Conservation (phyloP, 2,888 invertebrate species). For the Enoplolaimus lenunculus region DNA sequence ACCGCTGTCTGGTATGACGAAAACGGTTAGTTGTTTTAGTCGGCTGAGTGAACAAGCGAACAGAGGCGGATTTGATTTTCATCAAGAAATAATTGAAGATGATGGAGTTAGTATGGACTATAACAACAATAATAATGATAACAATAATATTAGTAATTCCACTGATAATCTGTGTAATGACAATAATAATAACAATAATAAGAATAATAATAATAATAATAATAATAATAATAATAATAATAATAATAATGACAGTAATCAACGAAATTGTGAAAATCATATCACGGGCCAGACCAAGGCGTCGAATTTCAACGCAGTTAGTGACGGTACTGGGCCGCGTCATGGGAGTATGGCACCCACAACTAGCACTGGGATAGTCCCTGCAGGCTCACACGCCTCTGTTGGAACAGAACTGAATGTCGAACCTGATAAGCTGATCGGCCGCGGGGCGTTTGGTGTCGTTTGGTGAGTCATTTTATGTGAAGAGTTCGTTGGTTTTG, state of each 20-base stretch:
- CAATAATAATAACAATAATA: background rate
- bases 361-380: too few species aligned
- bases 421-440: conserved; percentile 86
- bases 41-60: too few species aligned
- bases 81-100: background rate
- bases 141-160: background rate
- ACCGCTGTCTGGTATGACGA: background rate
- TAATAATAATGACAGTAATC: background rate
- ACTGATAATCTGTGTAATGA: background rate
- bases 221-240: background rate
- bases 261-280: too few species aligned
- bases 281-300: background rate
- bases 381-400: background rate
- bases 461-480: conserved; percentile 70
- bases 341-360: too few species aligned
- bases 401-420: background rate
- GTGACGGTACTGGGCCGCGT: background rate
- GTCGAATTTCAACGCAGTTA: background rate
- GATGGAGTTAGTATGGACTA: background rate
- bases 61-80: background rate
- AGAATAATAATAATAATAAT: background rate
- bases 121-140: background rate
- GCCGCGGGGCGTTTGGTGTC: conserved; percentile 98
- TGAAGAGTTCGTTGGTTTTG: too few species aligned
- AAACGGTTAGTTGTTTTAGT: background rate